Percentiles rank a stretch among this genome's conserved stretches.
Conservation (phyloP, 2,797 vertebrate genomes). For the Malurus leucopterus region DNA sequence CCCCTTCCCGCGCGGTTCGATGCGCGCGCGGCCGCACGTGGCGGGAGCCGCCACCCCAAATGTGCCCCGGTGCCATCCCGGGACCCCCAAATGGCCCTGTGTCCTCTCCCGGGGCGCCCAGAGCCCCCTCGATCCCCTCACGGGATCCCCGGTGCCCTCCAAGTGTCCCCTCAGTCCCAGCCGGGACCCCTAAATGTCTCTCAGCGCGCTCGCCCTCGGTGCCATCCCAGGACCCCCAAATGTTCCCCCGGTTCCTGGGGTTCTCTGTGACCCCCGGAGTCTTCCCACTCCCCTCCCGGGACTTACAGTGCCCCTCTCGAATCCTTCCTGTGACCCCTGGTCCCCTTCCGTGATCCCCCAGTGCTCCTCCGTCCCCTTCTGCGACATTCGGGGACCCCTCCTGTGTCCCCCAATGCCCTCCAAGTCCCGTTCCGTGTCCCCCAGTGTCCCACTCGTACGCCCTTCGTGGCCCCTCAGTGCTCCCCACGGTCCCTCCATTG, state of each 20-base stretch:
- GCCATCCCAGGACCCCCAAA: neutral
- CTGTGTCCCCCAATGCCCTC: neutral
- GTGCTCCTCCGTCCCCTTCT: neutral
- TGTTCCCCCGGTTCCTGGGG: too few relatives aligned
- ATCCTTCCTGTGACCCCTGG: neutral
- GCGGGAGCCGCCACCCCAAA: neutral
- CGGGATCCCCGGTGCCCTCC: neutral
- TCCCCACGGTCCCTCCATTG: neutral
- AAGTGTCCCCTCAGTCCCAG: neutral
- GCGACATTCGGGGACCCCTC: neutral
- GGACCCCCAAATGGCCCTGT: too few relatives aligned
- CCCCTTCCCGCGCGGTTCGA: neutral
- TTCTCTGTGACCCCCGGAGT: neutral
- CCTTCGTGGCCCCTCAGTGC: neutral
- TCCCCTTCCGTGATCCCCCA: neutral
- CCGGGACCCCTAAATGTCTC: too few relatives aligned
- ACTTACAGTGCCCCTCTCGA: too few relatives aligned
- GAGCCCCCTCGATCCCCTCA: too few relatives aligned
- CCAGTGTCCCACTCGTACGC: too few relatives aligned
- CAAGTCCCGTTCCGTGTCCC: accelerated
- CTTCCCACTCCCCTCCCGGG: neutral
- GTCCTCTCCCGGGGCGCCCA: too few relatives aligned
- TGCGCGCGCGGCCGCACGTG: neutral
- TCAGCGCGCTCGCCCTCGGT: too few relatives aligned
- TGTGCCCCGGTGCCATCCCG: too few relatives aligned